Evolutionary conservation across 2,888 invertebrate genomes (phyloP).

Genomic region (Dryadula phaetusa): DNA sequence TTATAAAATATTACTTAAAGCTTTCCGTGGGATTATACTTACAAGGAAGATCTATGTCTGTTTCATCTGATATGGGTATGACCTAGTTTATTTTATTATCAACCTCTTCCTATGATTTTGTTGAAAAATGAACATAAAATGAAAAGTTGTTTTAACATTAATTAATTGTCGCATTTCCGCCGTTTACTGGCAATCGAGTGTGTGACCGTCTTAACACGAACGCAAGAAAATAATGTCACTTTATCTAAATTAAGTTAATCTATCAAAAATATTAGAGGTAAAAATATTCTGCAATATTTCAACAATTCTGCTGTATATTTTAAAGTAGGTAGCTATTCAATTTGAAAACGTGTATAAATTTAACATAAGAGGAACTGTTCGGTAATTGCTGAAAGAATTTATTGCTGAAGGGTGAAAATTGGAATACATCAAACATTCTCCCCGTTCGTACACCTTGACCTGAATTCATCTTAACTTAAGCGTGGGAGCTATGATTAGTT

Average conservation of each 20-base stretch:
- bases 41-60: conserved; percentile 13
- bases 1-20: neutral
- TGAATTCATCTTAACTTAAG: conserved; percentile 59
- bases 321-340: neutral
- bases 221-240: too few relatives aligned
- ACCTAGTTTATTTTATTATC: neutral
- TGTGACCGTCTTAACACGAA: too few relatives aligned
- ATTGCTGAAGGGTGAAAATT: conserved; percentile 25
- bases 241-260: neutral
- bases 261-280: neutral
- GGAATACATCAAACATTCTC: conserved; percentile 48
- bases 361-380: conserved; percentile 3
- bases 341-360: neutral
- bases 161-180: too few relatives aligned
- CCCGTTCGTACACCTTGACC: conserved; percentile 59
- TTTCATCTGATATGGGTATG: conserved; percentile 20
- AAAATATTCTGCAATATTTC: neutral
- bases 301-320: conserved; percentile 1
- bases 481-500: conserved; percentile 44
- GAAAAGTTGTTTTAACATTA: neutral
- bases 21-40: conserved; percentile 12
- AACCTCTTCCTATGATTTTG: neutral
- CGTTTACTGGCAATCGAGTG: too few relatives aligned
- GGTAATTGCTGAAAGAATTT: conserved; percentile 15
- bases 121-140: neutral